phyloP scores from a whole-genome alignment of 2,888 invertebrate species.

The Eudemis profundana region DNA sequence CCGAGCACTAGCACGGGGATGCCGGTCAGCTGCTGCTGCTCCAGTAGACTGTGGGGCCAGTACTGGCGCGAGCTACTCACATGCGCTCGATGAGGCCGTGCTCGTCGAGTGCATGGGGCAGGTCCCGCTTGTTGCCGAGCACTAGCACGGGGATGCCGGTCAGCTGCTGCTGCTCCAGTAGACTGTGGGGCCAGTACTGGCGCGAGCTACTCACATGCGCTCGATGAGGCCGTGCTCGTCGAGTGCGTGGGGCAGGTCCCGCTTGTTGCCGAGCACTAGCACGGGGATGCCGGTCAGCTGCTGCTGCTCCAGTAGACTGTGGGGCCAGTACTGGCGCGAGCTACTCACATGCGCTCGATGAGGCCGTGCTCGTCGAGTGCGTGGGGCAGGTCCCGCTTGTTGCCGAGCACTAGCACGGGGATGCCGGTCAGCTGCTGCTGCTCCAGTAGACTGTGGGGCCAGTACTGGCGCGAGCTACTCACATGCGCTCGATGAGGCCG shows the following conservation, averaged over 20 bases:
- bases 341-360: conserved; percentile 98
- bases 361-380: conserved; percentile 99
- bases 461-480: no score
- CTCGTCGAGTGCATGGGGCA: conserved; percentile 98
- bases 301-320: not conserved
- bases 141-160: conserved; percentile 99
- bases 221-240: conserved; percentile 5
- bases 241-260: not conserved
- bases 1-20: not conserved
- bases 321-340: not conserved
- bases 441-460: conserved; percentile 98
- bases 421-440: conserved; percentile 98
- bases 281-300: not conserved
- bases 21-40: conserved; percentile 42
- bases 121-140: conserved; percentile 98
- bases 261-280: not conserved
- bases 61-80: conserved; percentile 86
- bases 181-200: conserved; percentile 90
- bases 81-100: conserved; percentile 99
- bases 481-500: no score
- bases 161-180: conserved; percentile 98
- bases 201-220: conserved; percentile 7
- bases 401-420: conserved; percentile 99
- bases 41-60: conserved; percentile 63
- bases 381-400: conserved; percentile 98